Evolutionary conservation across 2,797 vertebrate species (phyloP), one percentile per base, ranked within the genome.

Genomic region (Anableps anableps): DNA sequence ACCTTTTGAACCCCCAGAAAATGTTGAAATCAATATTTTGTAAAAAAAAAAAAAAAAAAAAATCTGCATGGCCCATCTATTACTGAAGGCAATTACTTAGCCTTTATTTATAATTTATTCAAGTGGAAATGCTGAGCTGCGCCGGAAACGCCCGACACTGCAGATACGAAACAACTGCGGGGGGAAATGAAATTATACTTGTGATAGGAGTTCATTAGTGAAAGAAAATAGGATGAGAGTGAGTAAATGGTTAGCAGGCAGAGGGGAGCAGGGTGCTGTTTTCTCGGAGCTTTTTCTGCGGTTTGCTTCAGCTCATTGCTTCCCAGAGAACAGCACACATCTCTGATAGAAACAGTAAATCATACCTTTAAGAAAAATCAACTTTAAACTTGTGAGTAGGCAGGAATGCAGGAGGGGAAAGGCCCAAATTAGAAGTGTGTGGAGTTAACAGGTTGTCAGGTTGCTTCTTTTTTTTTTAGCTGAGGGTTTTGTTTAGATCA

Each of bases 321-420:
- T 94, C 95, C 93, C 96, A 96, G 95, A 97, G 91, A 94, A 95
- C 92, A 95, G 93, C 94, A 95, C 81, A 80, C 85, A 79, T 74
- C 86, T 88, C 86, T 88, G 80, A 80, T 74, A 87, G 84, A 91
- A 94, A 89, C 64, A 80, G 80, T 80, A 11, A 71, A 73, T 84
- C 85, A 85, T 82, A 90, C 84, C 86, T 88, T 82, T 53, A 81
- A 88, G 82, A 89, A 83, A 88, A 23, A 85, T 93, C 93, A 92
- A 94, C 89, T 92, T 94, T 91, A 90, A 90, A 93, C 90, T 84
- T 95, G 95, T 93, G 94, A 95, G 90, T 89, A 93, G 92, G 95
- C 94, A 95, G 93, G 91, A 92, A 87, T 50, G 77, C 89, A 91
- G 80, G 43, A 53, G 19, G 26, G 34, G 21, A 80, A 84, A 82